Conservation (phyloP, 2,797 vertebrate species). For the Cirrhinus molitorella region DNA sequence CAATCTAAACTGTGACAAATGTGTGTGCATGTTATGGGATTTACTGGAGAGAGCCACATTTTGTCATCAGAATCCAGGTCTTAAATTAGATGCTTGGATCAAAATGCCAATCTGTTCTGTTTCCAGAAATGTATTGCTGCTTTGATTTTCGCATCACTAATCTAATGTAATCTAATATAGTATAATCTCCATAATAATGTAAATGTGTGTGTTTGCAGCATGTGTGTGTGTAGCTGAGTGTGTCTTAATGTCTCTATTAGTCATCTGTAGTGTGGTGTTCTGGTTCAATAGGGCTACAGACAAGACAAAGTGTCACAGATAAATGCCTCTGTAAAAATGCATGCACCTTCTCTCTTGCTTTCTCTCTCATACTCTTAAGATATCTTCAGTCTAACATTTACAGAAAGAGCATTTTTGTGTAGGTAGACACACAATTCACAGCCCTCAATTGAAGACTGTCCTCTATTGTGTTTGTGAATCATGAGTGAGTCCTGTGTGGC, state of each 20-base stretch:
- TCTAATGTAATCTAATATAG: constrained; percentile 39
- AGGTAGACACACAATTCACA: not conserved
- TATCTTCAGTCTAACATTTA: not conserved
- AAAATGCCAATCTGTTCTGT: constrained; percentile 31
- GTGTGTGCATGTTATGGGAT: constrained; percentile 30
- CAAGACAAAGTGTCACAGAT: constrained; percentile 40
- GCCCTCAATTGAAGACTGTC: not conserved
- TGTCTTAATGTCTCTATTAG: constrained; percentile 37
- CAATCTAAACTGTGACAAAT: constrained; percentile 31
- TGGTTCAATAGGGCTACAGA: constrained; percentile 35
- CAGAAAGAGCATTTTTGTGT: not conserved
- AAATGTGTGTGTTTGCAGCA: not conserved
- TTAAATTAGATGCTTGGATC: constrained; percentile 48
- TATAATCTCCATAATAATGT: constrained; percentile 40
- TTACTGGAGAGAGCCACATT: constrained; percentile 31
- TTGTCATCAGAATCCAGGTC: constrained; percentile 35
- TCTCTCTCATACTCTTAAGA: not conserved
- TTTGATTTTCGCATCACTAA: constrained; percentile 35
- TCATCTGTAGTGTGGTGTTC: constrained; percentile 39
- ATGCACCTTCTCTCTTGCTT: constrained; percentile 3
- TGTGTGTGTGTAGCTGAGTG: constrained; percentile 18
- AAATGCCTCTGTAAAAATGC: constrained; percentile 23
- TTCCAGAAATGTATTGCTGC: constrained; percentile 29
- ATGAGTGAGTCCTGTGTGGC: constrained; percentile 6
- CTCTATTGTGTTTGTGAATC: constrained; percentile 5